A percentile compares a stretch with the other conserved stretches of the same genome.
Evolutionary conservation across 2,797 vertebrate species (phyloP).

Genomic region (Liasis olivaceus): DNA sequence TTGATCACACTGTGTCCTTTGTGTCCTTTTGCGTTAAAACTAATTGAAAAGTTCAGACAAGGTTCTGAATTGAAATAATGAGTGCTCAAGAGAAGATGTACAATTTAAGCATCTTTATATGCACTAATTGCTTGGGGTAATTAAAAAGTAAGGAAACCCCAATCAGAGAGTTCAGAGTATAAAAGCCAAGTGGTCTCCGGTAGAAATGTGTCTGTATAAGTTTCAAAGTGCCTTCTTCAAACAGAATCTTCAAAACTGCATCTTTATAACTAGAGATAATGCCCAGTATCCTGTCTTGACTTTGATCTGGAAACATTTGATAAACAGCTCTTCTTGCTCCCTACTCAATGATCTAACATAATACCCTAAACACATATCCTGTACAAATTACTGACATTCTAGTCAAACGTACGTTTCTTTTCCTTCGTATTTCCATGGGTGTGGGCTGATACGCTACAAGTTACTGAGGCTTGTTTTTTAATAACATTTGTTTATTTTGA

Average conservation of each 20-base stretch:
- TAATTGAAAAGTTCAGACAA: not conserved
- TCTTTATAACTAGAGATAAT: not conserved
- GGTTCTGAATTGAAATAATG: slow-evolving; percentile 1
- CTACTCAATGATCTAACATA: not conserved
- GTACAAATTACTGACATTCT: not conserved
- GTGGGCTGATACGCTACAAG: not conserved
- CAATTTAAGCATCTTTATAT: slow-evolving; percentile 1
- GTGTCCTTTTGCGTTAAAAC: not conserved
- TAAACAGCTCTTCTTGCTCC: not conserved
- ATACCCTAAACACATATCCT: not conserved
- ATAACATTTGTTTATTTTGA: slow-evolving; percentile 60
- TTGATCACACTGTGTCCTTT: slow-evolving; percentile 19
- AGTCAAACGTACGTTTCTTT: not conserved
- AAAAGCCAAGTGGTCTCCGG: not conserved
- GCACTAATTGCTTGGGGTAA: not conserved
- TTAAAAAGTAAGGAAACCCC: not conserved
- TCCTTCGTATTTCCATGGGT: not conserved
- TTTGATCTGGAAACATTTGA: not conserved
- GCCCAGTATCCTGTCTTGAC: not conserved
- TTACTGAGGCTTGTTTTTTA: slow-evolving; percentile 20
- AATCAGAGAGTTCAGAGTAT: not conserved
- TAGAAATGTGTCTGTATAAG: not conserved
- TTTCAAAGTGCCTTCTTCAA: not conserved
- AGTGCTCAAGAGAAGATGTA: not conserved
- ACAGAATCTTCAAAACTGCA: not conserved